Evolutionary conservation across 2,888 invertebrate genomes (phyloP).

Genomic region (Hecatera dysodea): DNA sequence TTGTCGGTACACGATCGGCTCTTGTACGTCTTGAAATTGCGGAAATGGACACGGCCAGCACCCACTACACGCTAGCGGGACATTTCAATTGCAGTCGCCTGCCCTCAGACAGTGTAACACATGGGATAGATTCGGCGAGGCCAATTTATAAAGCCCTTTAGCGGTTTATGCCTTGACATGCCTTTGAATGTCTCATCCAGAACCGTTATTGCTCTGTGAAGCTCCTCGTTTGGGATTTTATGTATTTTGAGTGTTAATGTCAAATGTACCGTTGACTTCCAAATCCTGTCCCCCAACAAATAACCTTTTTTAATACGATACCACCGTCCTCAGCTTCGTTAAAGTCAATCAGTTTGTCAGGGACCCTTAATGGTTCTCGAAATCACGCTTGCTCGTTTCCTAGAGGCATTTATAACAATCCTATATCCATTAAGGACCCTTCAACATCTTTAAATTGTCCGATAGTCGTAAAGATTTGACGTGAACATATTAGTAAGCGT

Average conservation of each 20-base stretch:
- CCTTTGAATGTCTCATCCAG: constrained; percentile 44
- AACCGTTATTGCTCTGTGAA: constrained; percentile 31
- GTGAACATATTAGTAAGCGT: constrained; percentile 85
- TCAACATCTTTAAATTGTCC: constrained; percentile 78
- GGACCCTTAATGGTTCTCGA: constrained; percentile 68
- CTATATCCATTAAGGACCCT: constrained; percentile 72
- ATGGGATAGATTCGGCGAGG: constrained; percentile 74
- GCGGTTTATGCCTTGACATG: constrained; percentile 47
- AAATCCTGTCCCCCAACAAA: neutral
- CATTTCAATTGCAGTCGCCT: constrained; percentile 88
- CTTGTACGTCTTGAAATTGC: constrained; percentile 89
- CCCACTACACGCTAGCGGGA: constrained; percentile 88
- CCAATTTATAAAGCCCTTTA: constrained; percentile 56
- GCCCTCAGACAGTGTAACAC: constrained; percentile 80
- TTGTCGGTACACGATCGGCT: constrained; percentile 90
- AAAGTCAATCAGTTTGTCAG: constrained; percentile 48
- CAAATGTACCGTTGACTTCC: neutral
- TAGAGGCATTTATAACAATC: constrained; percentile 74
- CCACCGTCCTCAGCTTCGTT: constrained; percentile 12
- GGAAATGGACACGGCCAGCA: constrained; percentile 89
- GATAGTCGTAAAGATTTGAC: constrained; percentile 84
- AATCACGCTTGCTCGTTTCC: constrained; percentile 71
- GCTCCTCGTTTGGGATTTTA: constrained; percentile 8
- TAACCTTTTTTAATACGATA: neutral
- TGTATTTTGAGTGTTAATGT: neutral